These are phyloP conservation scores for Marmota flaviventris DNA, from an alignment of 2,113 vertebrate species.

Conservation along the genomic window DNA sequence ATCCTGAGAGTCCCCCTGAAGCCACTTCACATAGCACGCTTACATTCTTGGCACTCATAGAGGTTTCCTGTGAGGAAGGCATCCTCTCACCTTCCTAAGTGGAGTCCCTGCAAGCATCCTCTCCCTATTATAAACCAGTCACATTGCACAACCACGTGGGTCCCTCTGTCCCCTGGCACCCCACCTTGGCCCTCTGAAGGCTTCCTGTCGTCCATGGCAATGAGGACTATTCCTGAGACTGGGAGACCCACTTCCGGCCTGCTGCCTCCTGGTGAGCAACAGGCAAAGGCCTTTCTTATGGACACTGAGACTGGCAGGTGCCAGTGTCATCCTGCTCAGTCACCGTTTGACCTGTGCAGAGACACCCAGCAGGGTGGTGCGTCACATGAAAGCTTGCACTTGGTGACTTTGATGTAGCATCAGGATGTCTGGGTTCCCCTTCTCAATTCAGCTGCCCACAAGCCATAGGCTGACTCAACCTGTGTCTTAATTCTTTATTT, in stretches of 20 bases:
- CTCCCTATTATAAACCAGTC: fast-evolving
- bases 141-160: fast-evolving
- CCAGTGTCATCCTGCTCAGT: not conserved
- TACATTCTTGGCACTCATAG: not conserved
- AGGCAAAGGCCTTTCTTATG: not conserved
- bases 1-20: not conserved
- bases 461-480: not conserved
- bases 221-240: not conserved
- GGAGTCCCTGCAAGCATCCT: not conserved
- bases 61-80: not conserved
- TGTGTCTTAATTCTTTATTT: not conserved
- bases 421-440: not conserved
- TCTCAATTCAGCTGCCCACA: not conserved
- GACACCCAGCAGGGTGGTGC: not conserved
- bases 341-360: not conserved
- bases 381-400: not conserved
- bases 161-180: fast-evolving
- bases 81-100: not conserved
- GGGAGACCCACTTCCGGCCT: not conserved
- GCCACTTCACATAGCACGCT: not conserved
- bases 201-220: not conserved
- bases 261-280: not conserved
- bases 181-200: not conserved
- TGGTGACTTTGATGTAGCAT: fast-evolving
- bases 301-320: not conserved